Conservation (phyloP, 1,140 invertebrate genomes). For the Aphis gossypii region DNA sequence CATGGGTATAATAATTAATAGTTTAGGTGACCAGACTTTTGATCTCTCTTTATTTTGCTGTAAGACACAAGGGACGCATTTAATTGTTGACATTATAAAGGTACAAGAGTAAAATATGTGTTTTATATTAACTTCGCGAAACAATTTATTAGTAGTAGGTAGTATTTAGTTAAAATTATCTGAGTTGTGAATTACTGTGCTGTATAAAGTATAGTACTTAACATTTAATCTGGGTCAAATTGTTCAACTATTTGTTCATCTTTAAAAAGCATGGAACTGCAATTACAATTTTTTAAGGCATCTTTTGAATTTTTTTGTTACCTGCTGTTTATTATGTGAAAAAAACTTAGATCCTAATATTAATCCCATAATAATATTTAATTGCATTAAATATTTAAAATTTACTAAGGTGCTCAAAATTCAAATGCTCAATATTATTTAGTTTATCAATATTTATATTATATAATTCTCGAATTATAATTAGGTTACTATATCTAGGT, state of each 20-base stretch:
- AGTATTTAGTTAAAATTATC: slow-evolving; percentile 15
- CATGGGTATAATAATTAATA: not conserved
- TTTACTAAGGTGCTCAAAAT: too few relatives aligned
- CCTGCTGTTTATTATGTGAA: too few relatives aligned
- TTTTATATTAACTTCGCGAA: not conserved
- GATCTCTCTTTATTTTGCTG: not conserved
- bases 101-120: not conserved
- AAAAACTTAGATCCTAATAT: too few relatives aligned
- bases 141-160: not conserved
- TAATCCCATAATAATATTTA: too few relatives aligned
- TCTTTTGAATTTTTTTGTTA: too few relatives aligned
- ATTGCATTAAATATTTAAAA: too few relatives aligned
- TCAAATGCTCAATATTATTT: too few relatives aligned
- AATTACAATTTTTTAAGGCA: not conserved
- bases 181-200: not conserved
- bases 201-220: not conserved
- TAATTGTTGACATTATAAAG: not conserved
- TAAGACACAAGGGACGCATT: not conserved
- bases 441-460: too few relatives aligned
- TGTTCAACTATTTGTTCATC: not conserved
- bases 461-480: too few relatives aligned
- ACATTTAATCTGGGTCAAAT: not conserved
- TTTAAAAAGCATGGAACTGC: not conserved
- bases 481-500: too few relatives aligned
- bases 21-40: not conserved